Percentiles rank a stretch among this genome's conserved stretches.
Conservation (phyloP, 2,797 vertebrate genomes). For the Lepidocolaptes lacrymiger region DNA sequence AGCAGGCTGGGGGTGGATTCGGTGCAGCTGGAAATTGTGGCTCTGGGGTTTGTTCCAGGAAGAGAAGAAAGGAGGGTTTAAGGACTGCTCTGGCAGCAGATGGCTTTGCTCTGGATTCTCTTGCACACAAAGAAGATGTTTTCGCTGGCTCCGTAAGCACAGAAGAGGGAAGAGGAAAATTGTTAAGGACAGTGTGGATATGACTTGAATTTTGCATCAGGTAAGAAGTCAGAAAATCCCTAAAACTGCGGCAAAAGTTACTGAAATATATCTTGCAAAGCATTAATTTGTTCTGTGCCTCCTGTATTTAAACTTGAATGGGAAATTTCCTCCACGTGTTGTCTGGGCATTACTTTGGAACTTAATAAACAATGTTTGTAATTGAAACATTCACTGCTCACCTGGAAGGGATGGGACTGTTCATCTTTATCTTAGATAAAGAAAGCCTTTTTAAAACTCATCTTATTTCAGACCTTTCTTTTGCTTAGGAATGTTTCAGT, state of each 20-base stretch:
- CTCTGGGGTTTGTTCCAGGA: conserved; percentile 10
- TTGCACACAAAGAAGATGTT: neutral
- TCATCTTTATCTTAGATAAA: neutral
- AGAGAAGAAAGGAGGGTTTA: conserved; percentile 37
- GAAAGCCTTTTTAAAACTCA: neutral
- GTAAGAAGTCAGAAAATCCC: conserved; percentile 64
- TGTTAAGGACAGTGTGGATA: conserved; percentile 12
- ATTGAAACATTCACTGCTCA: neutral
- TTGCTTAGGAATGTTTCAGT: neutral
- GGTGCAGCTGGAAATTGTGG: neutral
- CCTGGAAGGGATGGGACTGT: neutral
- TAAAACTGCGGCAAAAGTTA: neutral
- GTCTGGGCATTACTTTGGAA: neutral
- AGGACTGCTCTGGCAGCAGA: neutral
- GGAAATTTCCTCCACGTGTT: neutral
- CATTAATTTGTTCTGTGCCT: neutral
- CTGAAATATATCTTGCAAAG: conserved; percentile 24
- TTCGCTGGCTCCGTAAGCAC: conserved; percentile 33
- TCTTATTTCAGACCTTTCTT: neutral
- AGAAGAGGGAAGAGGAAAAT: conserved; percentile 44
- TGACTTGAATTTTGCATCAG: conserved; percentile 59
- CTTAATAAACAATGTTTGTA: neutral
- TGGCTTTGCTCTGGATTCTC: conserved; percentile 15
- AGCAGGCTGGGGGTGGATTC: neutral
- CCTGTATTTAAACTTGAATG: neutral